Evolutionary conservation across 2,113 vertebrate genomes (phyloP).

Genomic region (Copsychus sechellarum): DNA sequence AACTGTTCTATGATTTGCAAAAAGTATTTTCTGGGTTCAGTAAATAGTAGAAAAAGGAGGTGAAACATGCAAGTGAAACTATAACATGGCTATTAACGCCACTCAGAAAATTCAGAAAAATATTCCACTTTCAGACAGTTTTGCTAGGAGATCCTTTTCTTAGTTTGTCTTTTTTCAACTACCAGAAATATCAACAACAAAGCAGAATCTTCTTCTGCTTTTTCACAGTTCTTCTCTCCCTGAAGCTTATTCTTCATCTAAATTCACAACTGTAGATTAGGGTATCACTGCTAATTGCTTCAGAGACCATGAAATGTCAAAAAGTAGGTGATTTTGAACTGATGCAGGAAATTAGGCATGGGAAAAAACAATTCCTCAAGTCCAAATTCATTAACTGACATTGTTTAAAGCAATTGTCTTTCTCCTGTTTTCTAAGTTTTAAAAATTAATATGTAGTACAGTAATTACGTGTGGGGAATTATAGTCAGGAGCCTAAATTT

Average conservation of each 20-base stretch:
- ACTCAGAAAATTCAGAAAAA: not conserved
- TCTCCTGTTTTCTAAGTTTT: not conserved
- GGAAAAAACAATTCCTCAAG: slow-evolving; percentile 21
- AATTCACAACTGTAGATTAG: slow-evolving; percentile 2
- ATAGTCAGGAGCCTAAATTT: not conserved
- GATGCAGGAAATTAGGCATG: slow-evolving; percentile 28
- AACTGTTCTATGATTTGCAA: not conserved
- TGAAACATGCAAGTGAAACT: not conserved
- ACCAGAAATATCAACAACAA: not conserved
- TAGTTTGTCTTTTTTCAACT: not conserved
- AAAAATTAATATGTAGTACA: not conserved
- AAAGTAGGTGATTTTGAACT: slow-evolving; percentile 35
- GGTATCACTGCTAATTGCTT: slow-evolving; percentile 31
- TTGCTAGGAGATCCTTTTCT: not conserved
- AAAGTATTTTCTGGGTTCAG: not conserved
- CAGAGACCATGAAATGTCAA: not conserved
- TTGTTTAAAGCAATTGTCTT: not conserved
- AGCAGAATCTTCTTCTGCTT: not conserved
- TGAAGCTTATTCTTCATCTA: not conserved
- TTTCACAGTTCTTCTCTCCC: not conserved
- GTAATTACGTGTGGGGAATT: not conserved
- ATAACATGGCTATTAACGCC: not conserved
- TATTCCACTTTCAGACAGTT: not conserved
- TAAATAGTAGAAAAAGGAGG: not conserved
- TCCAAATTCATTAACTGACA: slow-evolving; percentile 22